Percentiles rank a stretch among this genome's conserved stretches.
These are phyloP conservation scores for Myanophis thanlyinensis DNA, from an alignment of 2,113 vertebrate species.

Conservation along the genomic window DNA sequence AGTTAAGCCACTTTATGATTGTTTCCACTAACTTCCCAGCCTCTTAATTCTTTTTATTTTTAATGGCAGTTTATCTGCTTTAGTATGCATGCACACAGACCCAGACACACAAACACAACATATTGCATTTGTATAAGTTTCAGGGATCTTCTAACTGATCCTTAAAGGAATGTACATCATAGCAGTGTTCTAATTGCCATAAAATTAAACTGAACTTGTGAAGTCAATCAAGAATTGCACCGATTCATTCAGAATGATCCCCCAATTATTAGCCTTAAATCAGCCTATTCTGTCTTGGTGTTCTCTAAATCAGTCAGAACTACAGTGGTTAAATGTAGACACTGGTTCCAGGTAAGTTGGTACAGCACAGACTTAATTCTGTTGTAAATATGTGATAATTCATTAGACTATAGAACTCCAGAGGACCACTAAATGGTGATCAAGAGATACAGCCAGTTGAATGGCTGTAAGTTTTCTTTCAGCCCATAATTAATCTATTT, in stretches of 20 bases:
- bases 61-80: neutral
- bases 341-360: neutral
- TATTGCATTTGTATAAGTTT: neutral
- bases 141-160: neutral
- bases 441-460: neutral
- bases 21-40: neutral
- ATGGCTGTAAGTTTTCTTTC: neutral
- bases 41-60: slow-evolving; percentile 7
- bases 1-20: neutral
- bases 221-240: neutral
- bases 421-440: neutral
- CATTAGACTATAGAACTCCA: neutral
- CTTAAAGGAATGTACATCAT: neutral
- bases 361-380: neutral
- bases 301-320: neutral
- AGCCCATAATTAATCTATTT: neutral
- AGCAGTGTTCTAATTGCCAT: neutral
- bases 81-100: neutral
- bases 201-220: too few relatives aligned
- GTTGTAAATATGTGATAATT: neutral
- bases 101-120: neutral
- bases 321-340: neutral
- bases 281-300: neutral
- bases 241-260: neutral
- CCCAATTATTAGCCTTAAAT: neutral